Base-by-base conservation (phyloP, 1,140 invertebrate genomes). In the Amphibalanus amphitrite region DNA sequence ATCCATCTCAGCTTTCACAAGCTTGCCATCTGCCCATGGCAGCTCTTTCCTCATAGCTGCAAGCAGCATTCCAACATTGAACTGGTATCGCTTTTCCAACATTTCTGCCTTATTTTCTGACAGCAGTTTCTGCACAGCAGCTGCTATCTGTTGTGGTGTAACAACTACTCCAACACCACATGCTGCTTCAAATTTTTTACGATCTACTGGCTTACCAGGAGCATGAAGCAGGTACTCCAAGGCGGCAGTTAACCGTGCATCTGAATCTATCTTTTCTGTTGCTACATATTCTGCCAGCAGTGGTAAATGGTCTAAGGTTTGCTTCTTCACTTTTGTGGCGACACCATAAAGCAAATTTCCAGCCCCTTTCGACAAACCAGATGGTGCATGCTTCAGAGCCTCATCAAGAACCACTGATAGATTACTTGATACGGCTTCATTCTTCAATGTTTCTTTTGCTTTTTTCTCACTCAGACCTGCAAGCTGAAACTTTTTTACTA, bases 391-490 rank as follows among this genome's bases (percentile, higher is more conserved):
- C 17, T 29, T 30, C 10, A 40, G n/a, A 25, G 91, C 90, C 84
- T 90, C 86, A 76, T 83, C 79, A 72, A 94, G 84, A 23, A 88
- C 86, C 73, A 80, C 77, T 75, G 87, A 85, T 33, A 98, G 81
- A 79, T 86, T 87, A 75, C 87, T 87, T 0, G 91, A 90, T 59
- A 98, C 84, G 75, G 86, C 84, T 47, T 84, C 84, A 85, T 98
- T 98, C 85, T 97, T 98, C n/a, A 93, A 72, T 0, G 96, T 98
- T 85, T 98, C 95, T 78, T 91, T 93, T 0, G 92, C 90, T 82
- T 98, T 98, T 79, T 92, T 87, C 79, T 95, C 92, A 80, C 88
- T 93, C 78, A 97, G 84, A 69, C 94, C 94, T 20, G 20, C 47
- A 23, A 59, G 47, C 47, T 59, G 6, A 59, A 59, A 59, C 47